A percentile compares a stretch with the other conserved stretches of the same genome.
These are phyloP conservation scores for Andrena flavipes DNA, from an alignment of 2,888 invertebrate genomes.

Conservation along the genomic window DNA sequence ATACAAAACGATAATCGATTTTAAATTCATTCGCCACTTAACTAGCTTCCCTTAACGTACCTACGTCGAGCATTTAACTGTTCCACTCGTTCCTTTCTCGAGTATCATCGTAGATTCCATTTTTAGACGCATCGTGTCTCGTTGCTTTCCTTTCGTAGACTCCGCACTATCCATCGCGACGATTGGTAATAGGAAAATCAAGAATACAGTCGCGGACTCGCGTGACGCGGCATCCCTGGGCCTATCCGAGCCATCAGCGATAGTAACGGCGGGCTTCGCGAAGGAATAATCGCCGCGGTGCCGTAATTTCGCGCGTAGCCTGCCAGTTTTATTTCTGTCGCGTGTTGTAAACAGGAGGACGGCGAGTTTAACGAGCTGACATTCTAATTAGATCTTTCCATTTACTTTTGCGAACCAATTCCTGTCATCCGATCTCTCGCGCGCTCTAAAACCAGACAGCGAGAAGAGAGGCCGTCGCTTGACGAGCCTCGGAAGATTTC, in stretches of 20 bases:
- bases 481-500: conserved; percentile 26
- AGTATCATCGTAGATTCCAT: neutral
- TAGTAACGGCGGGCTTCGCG: conserved; percentile 37
- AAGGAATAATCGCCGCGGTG: conserved; percentile 22
- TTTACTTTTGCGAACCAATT: conserved; percentile 63
- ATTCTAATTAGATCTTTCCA: conserved; percentile 69
- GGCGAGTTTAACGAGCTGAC: conserved; percentile 68
- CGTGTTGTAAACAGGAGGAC: conserved; percentile 57
- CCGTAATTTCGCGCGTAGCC: conserved; percentile 40
- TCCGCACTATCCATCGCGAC: neutral
- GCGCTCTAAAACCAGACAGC: conserved; percentile 36
- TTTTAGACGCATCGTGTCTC: neutral
- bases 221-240: neutral
- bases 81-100: too few species aligned
- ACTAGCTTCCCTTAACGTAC: too few species aligned
- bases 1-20: too few species aligned
- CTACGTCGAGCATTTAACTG: too few species aligned
- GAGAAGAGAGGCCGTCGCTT: neutral
- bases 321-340: conserved; percentile 69
- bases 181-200: neutral
- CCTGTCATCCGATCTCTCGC: conserved; percentile 52
- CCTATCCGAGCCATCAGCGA: conserved; percentile 24
- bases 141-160: neutral
- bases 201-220: conserved; percentile 26
- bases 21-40: too few species aligned